Percentiles rank a stretch among this genome's conserved stretches.
phyloP scores from a whole-genome alignment of 92 coral and sea anemone species.

The Phenganax marumi region DNA sequence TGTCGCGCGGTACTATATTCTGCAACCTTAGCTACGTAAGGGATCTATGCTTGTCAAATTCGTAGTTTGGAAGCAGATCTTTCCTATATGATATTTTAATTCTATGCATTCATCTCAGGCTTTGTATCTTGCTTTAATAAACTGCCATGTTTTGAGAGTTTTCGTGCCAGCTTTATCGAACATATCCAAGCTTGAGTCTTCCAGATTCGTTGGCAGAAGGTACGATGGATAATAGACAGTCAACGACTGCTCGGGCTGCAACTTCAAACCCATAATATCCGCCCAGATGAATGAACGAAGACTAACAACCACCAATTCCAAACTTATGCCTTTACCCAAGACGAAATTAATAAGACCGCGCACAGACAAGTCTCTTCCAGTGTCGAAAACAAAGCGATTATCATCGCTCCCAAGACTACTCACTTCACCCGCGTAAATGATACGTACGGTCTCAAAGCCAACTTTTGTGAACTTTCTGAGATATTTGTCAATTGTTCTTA shows the following conservation, averaged over 20 bases:
- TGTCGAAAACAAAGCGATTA: slow-evolving; percentile 29
- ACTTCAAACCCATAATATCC: slow-evolving; percentile 28
- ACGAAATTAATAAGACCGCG: slow-evolving; percentile 40
- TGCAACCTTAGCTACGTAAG: no score
- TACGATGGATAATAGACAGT: slow-evolving; percentile 36
- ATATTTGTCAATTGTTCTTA: slow-evolving; percentile 10
- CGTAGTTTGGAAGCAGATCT: no score
- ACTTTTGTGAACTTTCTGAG: slow-evolving; percentile 21
- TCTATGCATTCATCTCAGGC: neutral
- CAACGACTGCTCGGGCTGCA: slow-evolving; percentile 16
- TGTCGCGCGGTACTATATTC: no score
- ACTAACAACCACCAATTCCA: slow-evolving; percentile 29
- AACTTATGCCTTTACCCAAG: slow-evolving; percentile 31
- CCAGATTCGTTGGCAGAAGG: slow-evolving; percentile 38
- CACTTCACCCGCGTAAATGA: slow-evolving; percentile 38
- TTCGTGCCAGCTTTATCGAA: slow-evolving; percentile 34
- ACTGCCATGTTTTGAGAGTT: slow-evolving; percentile 31
- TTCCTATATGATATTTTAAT: no score
- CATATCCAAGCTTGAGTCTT: slow-evolving; percentile 34
- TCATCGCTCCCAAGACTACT: slow-evolving; percentile 34
- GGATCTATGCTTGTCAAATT: no score
- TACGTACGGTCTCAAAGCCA: slow-evolving; percentile 3
- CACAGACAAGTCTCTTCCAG: slow-evolving; percentile 37
- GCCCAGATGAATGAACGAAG: slow-evolving; percentile 42
- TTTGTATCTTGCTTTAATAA: slow-evolving; percentile 36